Conservation (phyloP, 2,888 invertebrate species). For the Metellina segmentata region DNA sequence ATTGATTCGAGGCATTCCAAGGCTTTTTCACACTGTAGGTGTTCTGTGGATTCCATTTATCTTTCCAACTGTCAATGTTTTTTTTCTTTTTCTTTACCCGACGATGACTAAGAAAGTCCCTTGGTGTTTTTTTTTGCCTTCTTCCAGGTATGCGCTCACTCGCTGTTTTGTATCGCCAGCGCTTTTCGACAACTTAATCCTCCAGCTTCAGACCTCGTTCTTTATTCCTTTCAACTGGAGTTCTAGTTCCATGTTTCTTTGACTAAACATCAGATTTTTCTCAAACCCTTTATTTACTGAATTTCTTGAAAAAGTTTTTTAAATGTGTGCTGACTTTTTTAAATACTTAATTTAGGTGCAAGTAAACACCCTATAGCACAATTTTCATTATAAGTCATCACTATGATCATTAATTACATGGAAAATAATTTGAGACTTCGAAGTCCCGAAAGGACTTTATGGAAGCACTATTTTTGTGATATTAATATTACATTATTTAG, state of each 20-base stretch:
- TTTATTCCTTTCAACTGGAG: neutral
- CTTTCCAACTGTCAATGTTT: conserved; percentile 25
- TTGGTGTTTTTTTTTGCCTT: neutral
- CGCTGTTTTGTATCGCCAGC: conserved; percentile 29
- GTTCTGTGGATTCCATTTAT: conserved; percentile 17
- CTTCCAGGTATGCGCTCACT: conserved; percentile 15
- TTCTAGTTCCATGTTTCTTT: conserved; percentile 22
- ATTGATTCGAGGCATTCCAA: conserved; percentile 21
- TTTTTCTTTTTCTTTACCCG: neutral
- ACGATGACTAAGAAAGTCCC: neutral
- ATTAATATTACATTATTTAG: too few relatives aligned
- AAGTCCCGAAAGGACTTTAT: too few relatives aligned
- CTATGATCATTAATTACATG: too few relatives aligned
- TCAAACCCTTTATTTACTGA: too few relatives aligned
- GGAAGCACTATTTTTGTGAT: too few relatives aligned
- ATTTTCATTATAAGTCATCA: too few relatives aligned
- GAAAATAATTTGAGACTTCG: too few relatives aligned
- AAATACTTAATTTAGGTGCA: too few relatives aligned
- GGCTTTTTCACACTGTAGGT: conserved; percentile 32
- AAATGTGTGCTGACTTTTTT: too few relatives aligned
- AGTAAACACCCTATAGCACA: too few relatives aligned
- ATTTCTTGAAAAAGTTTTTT: too few relatives aligned
- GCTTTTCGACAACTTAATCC: conserved; percentile 38
- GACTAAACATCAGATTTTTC: too few relatives aligned
- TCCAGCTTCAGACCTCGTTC: neutral